Evolutionary conservation across 64 coral and sea anemone genomes (phyloP).

Genomic region (Porites lutea): DNA sequence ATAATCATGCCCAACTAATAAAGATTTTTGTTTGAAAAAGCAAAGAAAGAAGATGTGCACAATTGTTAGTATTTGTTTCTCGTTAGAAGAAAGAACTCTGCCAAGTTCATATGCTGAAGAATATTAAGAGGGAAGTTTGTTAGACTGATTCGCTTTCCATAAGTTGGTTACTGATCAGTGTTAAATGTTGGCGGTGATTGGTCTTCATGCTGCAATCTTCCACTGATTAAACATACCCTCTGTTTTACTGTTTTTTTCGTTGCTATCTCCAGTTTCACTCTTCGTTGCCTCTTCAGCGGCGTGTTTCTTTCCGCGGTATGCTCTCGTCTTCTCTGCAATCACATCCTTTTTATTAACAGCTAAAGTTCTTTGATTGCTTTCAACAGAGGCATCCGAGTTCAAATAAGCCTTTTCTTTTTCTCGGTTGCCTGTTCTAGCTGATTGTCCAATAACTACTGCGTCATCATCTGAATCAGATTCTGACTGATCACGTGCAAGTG

Average conservation of each 20-base stretch:
- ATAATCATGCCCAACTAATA: background rate
- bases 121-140: background rate
- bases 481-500: background rate
- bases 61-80: background rate
- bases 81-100: background rate
- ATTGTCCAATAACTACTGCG: conserved; percentile 20
- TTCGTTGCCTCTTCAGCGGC: background rate
- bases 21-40: background rate
- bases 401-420: background rate
- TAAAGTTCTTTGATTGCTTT: background rate
- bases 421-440: background rate
- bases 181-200: background rate
- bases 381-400: background rate
- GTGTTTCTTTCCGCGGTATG: conserved; percentile 4
- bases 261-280: background rate
- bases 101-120: background rate
- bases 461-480: conserved; percentile 52
- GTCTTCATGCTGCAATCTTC: background rate
- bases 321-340: background rate
- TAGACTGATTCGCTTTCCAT: background rate
- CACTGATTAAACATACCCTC: conserved; percentile 29
- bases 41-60: background rate
- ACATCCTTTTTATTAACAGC: background rate
- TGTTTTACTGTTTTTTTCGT: background rate
- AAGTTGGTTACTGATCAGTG: conserved; percentile 6